Evolutionary conservation across 2,797 vertebrate species (phyloP).

Genomic region (Urocyon cinereoargenteus): DNA sequence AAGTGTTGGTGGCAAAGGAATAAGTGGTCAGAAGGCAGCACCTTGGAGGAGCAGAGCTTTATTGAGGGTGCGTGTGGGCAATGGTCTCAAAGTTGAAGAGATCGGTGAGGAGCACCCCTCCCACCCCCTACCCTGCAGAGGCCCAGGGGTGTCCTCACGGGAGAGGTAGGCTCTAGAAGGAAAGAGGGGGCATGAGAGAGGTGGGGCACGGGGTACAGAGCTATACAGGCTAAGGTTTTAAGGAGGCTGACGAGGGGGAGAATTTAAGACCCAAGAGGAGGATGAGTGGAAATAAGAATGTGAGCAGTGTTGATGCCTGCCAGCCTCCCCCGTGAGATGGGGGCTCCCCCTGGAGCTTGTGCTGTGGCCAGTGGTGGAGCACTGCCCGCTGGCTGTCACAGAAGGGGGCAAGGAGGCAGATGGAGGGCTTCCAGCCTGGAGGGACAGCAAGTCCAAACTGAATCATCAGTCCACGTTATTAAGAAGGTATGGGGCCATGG

Average conservation of each 20-base stretch:
- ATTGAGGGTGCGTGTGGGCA: rapidly evolving
- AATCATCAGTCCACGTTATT: neutral
- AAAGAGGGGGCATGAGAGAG: neutral
- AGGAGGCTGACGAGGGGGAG: neutral
- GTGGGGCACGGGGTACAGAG: rapidly evolving
- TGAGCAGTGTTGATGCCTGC: neutral
- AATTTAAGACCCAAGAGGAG: neutral
- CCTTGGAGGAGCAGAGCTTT: neutral
- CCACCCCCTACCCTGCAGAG: too few relatives aligned
- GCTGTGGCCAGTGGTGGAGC: neutral
- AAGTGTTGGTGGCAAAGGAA: neutral
- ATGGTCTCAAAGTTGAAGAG: neutral
- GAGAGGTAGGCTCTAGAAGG: neutral
- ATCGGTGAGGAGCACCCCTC: neutral
- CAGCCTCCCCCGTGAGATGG: neutral
- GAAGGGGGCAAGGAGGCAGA: neutral
- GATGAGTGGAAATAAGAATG: neutral
- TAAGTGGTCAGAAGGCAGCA: neutral
- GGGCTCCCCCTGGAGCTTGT: neutral
- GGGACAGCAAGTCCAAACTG: neutral
- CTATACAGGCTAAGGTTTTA: neutral
- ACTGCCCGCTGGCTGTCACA: neutral
- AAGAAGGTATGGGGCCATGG: rapidly evolving
- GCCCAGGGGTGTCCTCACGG: neutral
- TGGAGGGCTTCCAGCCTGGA: neutral